These are phyloP conservation scores for Tigriopus japonicus DNA, from an alignment of 1,140 invertebrate genomes.

Conservation along the genomic window DNA sequence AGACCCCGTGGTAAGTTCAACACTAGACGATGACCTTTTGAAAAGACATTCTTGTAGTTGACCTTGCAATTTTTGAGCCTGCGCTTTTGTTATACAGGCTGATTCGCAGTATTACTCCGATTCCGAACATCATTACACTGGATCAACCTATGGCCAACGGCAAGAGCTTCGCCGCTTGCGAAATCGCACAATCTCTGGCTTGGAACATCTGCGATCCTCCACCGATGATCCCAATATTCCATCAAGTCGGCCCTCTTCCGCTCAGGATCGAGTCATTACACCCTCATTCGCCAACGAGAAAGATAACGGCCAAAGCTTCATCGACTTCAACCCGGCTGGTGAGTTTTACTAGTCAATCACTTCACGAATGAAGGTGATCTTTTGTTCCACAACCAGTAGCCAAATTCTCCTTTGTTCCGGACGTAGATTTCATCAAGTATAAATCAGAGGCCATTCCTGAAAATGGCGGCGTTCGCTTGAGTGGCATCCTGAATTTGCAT, in stretches of 20 bases:
- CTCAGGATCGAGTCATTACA: neutral
- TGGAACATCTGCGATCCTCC: slow-evolving; percentile 8
- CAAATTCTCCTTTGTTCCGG: neutral
- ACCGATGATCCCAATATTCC: too few species aligned
- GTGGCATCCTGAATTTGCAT: slow-evolving; percentile 5
- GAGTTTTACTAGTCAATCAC: slow-evolving; percentile 11
- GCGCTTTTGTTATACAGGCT: neutral
- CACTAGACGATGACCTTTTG: neutral
- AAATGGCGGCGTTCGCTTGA: neutral
- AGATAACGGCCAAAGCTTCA: slow-evolving; percentile 17
- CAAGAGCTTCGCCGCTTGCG: slow-evolving; percentile 17
- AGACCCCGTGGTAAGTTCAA: neutral
- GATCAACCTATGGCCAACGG: neutral
- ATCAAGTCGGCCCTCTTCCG: neutral
- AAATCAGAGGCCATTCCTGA: slow-evolving; percentile 46
- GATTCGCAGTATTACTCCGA: slow-evolving; percentile 4
- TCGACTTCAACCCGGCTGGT: slow-evolving; percentile 72
- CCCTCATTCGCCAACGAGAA: slow-evolving; percentile 6
- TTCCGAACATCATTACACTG: neutral
- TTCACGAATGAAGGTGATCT: too few species aligned
- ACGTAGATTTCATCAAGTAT: slow-evolving; percentile 68
- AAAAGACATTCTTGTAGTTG: too few species aligned
- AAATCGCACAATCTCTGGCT: slow-evolving; percentile 16
- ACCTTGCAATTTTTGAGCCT: neutral
- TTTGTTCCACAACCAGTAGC: neutral